Percentiles rank a stretch among this genome's conserved stretches.
Conservation (phyloP, 2,113 vertebrate genomes). For the Lagopus leucura region DNA sequence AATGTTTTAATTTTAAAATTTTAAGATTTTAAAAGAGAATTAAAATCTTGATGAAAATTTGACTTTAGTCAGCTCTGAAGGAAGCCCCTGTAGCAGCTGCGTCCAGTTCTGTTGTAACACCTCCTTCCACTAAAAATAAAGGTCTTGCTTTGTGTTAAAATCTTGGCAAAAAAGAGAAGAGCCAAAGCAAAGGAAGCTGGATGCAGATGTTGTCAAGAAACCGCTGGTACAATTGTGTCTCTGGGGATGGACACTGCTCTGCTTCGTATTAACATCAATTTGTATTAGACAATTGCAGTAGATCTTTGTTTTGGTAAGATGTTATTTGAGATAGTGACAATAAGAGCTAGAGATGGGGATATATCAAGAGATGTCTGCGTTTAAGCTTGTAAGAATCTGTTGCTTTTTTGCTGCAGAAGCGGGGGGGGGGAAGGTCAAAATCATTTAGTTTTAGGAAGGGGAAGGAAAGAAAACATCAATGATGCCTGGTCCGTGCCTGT, state of each 20-base stretch:
- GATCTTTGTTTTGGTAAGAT: not conserved
- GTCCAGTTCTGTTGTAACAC: not conserved
- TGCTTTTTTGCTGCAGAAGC: not conserved
- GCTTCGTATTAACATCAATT: not conserved
- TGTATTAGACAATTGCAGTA: not conserved
- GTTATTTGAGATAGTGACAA: not conserved
- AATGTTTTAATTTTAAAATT: no score
- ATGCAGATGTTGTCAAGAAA: not conserved
- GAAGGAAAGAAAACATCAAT: not conserved
- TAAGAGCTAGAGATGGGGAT: not conserved
- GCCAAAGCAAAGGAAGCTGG: not conserved
- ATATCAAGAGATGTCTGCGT: not conserved
- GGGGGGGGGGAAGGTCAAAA: not conserved
- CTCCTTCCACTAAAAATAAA: not conserved
- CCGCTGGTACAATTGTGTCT: not conserved
- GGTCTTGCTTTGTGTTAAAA: not conserved
- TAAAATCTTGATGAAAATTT: not conserved
- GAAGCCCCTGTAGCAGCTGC: not conserved
- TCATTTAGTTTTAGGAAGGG: fast-evolving
- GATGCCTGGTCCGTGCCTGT: not conserved
- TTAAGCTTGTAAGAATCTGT: not conserved
- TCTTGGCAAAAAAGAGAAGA: no score
- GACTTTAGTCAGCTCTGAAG: not conserved
- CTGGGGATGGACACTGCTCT: not conserved
- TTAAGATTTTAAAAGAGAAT: no score